Percentiles rank a stretch among this genome's conserved stretches.
phyloP scores from a whole-genome alignment of 2,888 invertebrate genomes.

The Hyposoter dolosus region DNA sequence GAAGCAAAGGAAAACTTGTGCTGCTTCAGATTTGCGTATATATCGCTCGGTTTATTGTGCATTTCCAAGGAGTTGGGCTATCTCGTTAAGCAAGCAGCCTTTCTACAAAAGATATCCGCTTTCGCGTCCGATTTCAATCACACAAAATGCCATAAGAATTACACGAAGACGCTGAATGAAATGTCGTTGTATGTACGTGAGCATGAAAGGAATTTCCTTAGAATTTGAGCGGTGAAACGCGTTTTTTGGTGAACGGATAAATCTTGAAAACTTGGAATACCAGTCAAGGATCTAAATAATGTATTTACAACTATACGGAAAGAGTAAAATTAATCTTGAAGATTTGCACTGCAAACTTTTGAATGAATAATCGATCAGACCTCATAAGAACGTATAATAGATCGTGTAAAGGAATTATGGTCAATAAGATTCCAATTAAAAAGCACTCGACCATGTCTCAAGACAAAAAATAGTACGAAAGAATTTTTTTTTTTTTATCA shows the following conservation, averaged over 20 bases:
- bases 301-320: background rate
- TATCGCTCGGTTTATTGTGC: slow-evolving; percentile 79
- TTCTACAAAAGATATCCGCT: slow-evolving; percentile 77
- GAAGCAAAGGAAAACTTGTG: background rate
- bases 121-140: slow-evolving; percentile 71
- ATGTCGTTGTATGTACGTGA: slow-evolving; percentile 6
- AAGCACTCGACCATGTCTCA: background rate
- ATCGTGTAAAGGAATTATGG: background rate
- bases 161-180: slow-evolving; percentile 10
- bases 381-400: background rate
- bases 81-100: slow-evolving; percentile 79
- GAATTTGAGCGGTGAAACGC: background rate
- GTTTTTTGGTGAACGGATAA: background rate
- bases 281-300: background rate
- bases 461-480: background rate
- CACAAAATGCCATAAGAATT: slow-evolving; percentile 73
- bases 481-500: background rate
- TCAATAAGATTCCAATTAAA: background rate
- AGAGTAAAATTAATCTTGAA: background rate
- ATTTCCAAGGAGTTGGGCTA: slow-evolving; percentile 76
- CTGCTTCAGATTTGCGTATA: slow-evolving; percentile 42
- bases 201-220: slow-evolving; percentile 11
- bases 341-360: background rate
- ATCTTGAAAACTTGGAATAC: background rate
- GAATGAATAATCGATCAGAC: background rate